Evolutionary conservation across 2,113 vertebrate genomes (phyloP).

Genomic region (Spheniscus mendiculus): DNA sequence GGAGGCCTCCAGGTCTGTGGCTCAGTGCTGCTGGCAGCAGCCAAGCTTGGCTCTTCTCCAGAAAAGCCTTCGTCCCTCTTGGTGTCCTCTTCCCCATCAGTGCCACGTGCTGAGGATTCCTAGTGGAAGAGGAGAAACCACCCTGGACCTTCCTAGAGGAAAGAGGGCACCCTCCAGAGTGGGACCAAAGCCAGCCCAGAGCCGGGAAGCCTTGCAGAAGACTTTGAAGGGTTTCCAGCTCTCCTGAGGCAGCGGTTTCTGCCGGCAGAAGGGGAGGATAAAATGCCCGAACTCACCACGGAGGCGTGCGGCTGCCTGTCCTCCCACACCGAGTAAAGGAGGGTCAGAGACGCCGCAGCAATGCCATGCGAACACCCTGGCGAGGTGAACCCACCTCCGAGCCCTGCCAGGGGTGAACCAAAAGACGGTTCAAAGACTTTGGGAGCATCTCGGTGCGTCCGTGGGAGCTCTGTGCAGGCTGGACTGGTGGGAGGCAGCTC

Average conservation of each 20-base stretch:
- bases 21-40: background rate
- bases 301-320: background rate
- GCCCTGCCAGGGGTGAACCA: background rate
- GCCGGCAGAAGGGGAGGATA: background rate
- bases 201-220: background rate
- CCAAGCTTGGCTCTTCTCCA: background rate
- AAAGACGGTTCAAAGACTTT: background rate
- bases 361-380: background rate
- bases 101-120: background rate
- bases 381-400: background rate
- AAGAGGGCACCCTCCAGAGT: background rate
- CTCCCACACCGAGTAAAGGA: background rate
- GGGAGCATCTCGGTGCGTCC: accelerated
- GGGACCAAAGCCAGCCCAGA: background rate
- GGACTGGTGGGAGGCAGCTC: background rate
- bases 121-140: background rate
- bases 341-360: background rate
- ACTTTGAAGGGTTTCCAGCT: background rate
- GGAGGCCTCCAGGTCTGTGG: background rate
- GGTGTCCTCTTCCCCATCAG: background rate
- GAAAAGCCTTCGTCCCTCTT: background rate
- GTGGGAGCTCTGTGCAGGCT: background rate
- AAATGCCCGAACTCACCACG: background rate
- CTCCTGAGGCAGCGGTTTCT: background rate
- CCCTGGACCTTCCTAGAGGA: background rate